Conservation (phyloP, 2,113 vertebrate species). For the Menura novaehollandiae region DNA sequence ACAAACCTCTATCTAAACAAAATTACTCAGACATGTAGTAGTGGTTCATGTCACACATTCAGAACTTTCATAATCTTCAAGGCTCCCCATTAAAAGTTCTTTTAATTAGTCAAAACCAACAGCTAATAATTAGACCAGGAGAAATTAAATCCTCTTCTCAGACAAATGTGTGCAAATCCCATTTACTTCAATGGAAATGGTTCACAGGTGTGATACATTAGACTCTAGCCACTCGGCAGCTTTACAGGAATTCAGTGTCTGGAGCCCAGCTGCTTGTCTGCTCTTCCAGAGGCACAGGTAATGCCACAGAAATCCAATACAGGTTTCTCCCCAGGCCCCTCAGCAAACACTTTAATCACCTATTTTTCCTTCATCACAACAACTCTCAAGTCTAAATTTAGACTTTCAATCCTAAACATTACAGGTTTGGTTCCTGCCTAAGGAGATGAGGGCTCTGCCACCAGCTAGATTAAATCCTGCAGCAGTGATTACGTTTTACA, state of each 20-base stretch:
- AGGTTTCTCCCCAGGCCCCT: neutral
- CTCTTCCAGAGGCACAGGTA: neutral
- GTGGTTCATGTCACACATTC: neutral
- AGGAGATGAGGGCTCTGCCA: neutral
- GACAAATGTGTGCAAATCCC: constrained; percentile 39
- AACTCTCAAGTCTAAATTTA: neutral
- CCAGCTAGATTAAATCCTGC: neutral
- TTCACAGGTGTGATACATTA: constrained; percentile 8
- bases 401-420: neutral
- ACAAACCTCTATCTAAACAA: neutral
- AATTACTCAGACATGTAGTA: neutral
- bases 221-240: neutral
- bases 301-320: neutral
- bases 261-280: neutral
- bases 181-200: neutral
- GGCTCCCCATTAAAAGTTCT: neutral
- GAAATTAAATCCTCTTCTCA: neutral
- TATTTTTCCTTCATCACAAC: neutral
- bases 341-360: neutral
- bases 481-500: neutral
- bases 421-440: neutral
- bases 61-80: neutral
- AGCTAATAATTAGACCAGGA: neutral
- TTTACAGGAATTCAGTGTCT: neutral
- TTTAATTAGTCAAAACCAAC: neutral